Percentiles rank a stretch among this genome's conserved stretches.
These are phyloP conservation scores for Brachionus asplanchnoidis DNA, from an alignment of 1,140 invertebrate genomes.

Conservation along the genomic window DNA sequence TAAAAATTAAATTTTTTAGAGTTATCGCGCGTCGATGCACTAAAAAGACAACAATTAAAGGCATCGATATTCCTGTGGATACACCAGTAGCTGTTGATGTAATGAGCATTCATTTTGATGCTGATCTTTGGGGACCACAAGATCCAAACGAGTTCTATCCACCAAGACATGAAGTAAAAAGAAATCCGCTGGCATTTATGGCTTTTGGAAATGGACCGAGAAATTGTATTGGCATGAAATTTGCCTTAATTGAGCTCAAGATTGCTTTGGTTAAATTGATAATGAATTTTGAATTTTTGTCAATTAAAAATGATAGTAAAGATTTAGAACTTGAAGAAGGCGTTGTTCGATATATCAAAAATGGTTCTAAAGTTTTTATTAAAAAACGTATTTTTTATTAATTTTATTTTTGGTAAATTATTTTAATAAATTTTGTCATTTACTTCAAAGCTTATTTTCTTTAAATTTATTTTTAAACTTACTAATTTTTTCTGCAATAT, in stretches of 20 bases:
- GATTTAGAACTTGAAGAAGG: neutral
- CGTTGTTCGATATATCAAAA: neutral
- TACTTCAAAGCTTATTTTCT: too few relatives aligned
- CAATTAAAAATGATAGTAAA: neutral
- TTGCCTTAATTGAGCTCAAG: constrained; percentile 52
- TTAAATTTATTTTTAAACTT: too few relatives aligned
- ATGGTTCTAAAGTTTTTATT: neutral
- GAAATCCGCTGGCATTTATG: constrained; percentile 48
- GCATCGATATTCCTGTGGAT: constrained; percentile 49
- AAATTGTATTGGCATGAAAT: constrained; percentile 52
- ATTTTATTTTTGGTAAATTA: too few relatives aligned
- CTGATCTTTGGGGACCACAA: constrained; percentile 49
- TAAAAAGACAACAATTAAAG: constrained; percentile 47
- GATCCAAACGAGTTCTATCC: constrained; percentile 49
- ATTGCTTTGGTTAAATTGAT: constrained; percentile 48
- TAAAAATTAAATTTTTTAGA: neutral
- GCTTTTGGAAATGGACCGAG: constrained; percentile 55
- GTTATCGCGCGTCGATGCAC: constrained; percentile 47
- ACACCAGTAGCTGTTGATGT: constrained; percentile 51
- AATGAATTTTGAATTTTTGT: constrained; percentile 45
- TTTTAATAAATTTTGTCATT: too few relatives aligned
- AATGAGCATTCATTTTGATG: constrained; percentile 52
- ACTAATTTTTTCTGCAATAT: too few relatives aligned
- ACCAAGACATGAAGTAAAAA: constrained; percentile 45
- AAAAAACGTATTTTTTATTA: neutral